phyloP scores from a whole-genome alignment of 2,113 vertebrate genomes.

The Calyptomena viridis region DNA sequence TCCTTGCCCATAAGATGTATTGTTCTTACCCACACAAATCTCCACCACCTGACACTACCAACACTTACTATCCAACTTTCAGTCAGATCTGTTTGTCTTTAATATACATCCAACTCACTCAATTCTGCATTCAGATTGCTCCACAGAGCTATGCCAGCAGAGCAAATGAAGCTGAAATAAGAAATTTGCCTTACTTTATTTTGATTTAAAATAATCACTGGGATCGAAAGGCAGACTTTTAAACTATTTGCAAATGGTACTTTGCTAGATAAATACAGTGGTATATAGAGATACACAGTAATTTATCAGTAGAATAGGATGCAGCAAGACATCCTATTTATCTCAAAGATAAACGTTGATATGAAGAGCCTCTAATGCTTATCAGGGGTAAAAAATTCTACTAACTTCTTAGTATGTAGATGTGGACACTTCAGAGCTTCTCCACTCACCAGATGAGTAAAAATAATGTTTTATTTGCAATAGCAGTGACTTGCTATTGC shows the following conservation, averaged over 20 bases:
- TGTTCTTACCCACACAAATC: not conserved
- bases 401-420: not conserved
- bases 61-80: not conserved
- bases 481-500: not conserved
- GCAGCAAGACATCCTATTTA: not conserved
- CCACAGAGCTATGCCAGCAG: accelerated
- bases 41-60: not conserved
- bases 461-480: not conserved
- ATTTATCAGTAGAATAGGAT: not conserved
- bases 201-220: not conserved
- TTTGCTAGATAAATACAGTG: not conserved
- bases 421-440: not conserved
- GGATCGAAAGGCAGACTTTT: not conserved
- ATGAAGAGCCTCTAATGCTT: not conserved
- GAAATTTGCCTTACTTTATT: not conserved
- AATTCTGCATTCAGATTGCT: not conserved
- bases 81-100: not conserved
- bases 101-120: not conserved
- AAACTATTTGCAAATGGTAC: not conserved
- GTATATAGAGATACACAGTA: not conserved
- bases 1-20: not conserved
- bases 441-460: not conserved
- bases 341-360: not conserved
- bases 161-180: not conserved
- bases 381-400: not conserved